Evolutionary conservation across 2,113 vertebrate species (phyloP).

Genomic region (Raja brachyura): DNA sequence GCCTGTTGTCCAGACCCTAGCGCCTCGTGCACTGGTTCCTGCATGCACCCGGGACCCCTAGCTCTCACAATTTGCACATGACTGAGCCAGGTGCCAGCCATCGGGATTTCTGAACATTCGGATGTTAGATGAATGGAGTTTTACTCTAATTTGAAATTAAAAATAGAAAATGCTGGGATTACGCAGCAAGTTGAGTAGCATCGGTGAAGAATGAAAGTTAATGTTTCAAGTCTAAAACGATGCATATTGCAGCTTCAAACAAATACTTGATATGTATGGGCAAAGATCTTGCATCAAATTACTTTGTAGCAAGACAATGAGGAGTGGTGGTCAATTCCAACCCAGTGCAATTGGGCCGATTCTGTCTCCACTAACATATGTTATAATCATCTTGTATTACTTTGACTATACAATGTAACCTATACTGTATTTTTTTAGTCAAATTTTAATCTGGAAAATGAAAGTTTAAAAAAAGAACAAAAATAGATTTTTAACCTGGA

Average conservation of each 20-base stretch:
- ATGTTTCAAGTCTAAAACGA: neutral
- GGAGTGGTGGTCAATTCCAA: neutral
- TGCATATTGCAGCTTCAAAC: neutral
- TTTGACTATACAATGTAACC: neutral
- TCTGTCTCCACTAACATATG: neutral
- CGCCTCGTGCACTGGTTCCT: too few species aligned
- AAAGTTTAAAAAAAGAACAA: too few species aligned
- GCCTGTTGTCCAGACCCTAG: too few species aligned
- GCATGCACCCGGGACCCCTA: too few species aligned
- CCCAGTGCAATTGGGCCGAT: neutral
- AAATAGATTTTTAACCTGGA: too few species aligned
- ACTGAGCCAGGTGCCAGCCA: too few species aligned
- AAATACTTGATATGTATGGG: neutral
- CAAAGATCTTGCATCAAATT: neutral
- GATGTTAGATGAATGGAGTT: neutral
- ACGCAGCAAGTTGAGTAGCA: neutral
- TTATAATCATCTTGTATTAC: neutral
- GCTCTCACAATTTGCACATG: too few species aligned
- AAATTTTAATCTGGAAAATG: too few species aligned
- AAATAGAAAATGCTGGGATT: neutral
- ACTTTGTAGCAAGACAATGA: neutral
- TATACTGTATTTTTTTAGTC: too few species aligned
- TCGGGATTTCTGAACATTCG: too few species aligned
- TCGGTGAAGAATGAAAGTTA: neutral
- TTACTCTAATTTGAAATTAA: neutral